These are phyloP conservation scores for Toxonevra muliebris DNA, from an alignment of 2,888 invertebrate genomes.

Conservation along the genomic window DNA sequence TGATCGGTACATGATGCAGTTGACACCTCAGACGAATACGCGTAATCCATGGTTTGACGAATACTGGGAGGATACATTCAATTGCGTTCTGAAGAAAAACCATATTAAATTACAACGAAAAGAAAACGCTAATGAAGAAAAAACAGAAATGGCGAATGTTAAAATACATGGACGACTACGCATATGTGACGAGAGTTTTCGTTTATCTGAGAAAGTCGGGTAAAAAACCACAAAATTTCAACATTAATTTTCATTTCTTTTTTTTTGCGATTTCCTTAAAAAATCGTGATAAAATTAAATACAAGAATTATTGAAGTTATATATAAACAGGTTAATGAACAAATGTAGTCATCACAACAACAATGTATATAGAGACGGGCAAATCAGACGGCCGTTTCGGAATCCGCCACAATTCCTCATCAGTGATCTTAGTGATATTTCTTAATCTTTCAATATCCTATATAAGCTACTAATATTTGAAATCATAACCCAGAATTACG, in stretches of 20 bases:
- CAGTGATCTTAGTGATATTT: too few relatives aligned
- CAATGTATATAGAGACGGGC: too few relatives aligned
- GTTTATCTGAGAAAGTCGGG: constrained; percentile 66
- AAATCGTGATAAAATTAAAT: too few relatives aligned
- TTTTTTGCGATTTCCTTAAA: too few relatives aligned
- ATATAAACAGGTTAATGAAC: too few relatives aligned
- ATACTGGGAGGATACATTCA: constrained; percentile 78
- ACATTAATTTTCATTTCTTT: background rate
- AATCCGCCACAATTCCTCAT: too few relatives aligned
- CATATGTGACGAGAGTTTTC: constrained; percentile 65
- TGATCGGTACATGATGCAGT: constrained; percentile 73
- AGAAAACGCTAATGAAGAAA: background rate
- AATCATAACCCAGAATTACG: too few relatives aligned
- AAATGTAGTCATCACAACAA: too few relatives aligned
- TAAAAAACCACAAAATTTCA: constrained; percentile 49
- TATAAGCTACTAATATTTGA: too few relatives aligned
- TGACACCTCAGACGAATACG: constrained; percentile 69
- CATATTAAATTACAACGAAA: constrained; percentile 38
- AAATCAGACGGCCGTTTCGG: too few relatives aligned
- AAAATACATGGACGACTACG: constrained; percentile 34
- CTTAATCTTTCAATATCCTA: too few relatives aligned
- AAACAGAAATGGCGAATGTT: background rate
- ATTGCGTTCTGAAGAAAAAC: constrained; percentile 67
- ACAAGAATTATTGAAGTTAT: too few relatives aligned
- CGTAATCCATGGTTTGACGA: constrained; percentile 81